Conservation (phyloP, 2,113 vertebrate genomes). For the Hypanus sabinus region DNA sequence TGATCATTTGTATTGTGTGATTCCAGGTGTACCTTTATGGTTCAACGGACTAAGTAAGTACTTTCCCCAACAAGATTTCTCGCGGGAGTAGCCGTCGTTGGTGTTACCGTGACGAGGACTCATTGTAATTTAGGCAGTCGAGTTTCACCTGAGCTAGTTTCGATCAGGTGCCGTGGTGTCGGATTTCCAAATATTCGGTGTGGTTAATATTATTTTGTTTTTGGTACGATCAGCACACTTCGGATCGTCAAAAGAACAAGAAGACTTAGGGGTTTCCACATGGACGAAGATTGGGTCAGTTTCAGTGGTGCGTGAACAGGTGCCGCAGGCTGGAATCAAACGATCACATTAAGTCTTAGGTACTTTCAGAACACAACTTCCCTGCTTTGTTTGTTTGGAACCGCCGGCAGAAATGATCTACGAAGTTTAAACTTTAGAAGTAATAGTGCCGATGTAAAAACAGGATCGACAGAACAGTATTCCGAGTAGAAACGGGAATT, state of each 20-base stretch:
- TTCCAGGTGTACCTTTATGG: not conserved
- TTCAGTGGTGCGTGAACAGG: not conserved
- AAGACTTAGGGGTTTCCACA: not conserved
- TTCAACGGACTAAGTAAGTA: too few relatives aligned
- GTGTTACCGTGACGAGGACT: too few relatives aligned
- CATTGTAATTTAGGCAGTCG: not conserved
- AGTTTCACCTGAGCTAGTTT: not conserved
- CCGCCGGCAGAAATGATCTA: too few relatives aligned
- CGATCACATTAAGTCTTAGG: not conserved
- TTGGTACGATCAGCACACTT: not conserved
- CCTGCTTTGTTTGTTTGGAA: too few relatives aligned
- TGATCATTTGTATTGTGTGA: not conserved
- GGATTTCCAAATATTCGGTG: not conserved
- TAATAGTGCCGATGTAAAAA: too few relatives aligned
- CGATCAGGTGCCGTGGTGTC: conserved; percentile 23
- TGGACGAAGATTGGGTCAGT: not conserved
- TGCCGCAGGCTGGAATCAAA: not conserved
- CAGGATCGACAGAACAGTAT: too few relatives aligned
- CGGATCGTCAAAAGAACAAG: too few relatives aligned
- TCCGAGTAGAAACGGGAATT: too few relatives aligned
- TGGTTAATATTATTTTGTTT: too few relatives aligned
- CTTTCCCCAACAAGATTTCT: not conserved
- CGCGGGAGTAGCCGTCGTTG: too few relatives aligned
- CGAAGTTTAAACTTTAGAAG: too few relatives aligned
- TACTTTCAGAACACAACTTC: too few relatives aligned